Base-by-base conservation (phyloP, 2,113 vertebrate genomes). In the Orcinus orca region DNA sequence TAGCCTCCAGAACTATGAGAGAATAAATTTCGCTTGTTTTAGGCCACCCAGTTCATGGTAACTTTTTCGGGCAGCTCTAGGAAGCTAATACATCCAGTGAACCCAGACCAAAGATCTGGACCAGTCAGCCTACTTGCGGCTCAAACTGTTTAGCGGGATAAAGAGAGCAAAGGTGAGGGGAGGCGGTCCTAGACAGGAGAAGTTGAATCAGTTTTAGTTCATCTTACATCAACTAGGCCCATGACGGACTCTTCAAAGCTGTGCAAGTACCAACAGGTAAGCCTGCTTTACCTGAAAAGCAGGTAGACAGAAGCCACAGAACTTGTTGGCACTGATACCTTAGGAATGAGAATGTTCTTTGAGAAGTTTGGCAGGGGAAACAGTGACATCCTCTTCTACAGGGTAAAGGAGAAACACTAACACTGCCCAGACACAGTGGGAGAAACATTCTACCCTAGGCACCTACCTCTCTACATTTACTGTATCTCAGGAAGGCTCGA, bases 221-320 rank as follows among this genome's bases (percentile, higher is more conserved):
- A 15, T 65, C 84, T 97, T 62, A 58, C 67, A 38, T 82, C 80
- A 93, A 26, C 65, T 20, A 58, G 38, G 73, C 80, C 47, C 18
- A n/a, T 0, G 29, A 87, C 53, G 2, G 10, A 86, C 41, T 97
- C 86, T 76, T 90, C 88, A 81, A 96, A 88, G 67, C 76, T 67
- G 31, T 31, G 55, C 98, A 97, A 94, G 97, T 87, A 86, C 36
- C 76, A 95, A 82, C 96, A 98, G 11, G 97, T 38, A 41, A 93
- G 88, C 76, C 77, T 33, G 88, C 80, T 50, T 63, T 93, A 88
- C 95, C 90, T 82, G 96, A 93, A 97, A 90, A 84, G 88, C 89
- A 73, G 62, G 93, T 76, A 67, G 77, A 71, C 33, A 55, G 76
- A 95, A 92, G 44, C 67, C 90, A 53, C 38, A 58, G 26, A 62